Conservation (phyloP, 2,113 vertebrate genomes). For the Saiga tatarica region DNA sequence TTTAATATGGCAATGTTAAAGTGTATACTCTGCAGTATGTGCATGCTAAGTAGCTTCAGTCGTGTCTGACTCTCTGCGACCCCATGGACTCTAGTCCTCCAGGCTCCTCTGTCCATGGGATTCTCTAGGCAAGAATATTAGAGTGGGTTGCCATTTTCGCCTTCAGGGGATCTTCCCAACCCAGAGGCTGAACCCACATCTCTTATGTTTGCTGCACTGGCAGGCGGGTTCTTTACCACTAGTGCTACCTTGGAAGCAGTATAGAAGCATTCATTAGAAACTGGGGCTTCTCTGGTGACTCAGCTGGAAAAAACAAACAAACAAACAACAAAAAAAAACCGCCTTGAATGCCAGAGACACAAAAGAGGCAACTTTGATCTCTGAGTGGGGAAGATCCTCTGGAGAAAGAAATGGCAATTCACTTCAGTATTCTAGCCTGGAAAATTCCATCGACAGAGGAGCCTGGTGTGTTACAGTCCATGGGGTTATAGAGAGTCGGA, state of each 20-base stretch:
- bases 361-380: neutral
- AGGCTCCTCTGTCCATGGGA: neutral
- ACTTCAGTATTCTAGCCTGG: neutral
- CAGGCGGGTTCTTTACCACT: neutral
- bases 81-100: neutral
- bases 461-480: neutral
- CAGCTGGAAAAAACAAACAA: neutral
- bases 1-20: neutral
- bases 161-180: neutral
- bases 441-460: neutral
- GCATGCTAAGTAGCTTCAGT: neutral
- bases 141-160: neutral
- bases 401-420: neutral
- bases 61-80: fast-evolving
- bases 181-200: neutral
- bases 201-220: neutral
- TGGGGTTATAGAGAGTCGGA: neutral
- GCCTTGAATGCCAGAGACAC: neutral
- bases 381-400: neutral
- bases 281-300: neutral
- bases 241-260: neutral
- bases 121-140: neutral
- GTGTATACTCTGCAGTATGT: neutral
- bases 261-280: neutral
- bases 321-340: fast-evolving